Base-by-base conservation (phyloP, 2,113 vertebrate genomes). In the Colius striatus region DNA sequence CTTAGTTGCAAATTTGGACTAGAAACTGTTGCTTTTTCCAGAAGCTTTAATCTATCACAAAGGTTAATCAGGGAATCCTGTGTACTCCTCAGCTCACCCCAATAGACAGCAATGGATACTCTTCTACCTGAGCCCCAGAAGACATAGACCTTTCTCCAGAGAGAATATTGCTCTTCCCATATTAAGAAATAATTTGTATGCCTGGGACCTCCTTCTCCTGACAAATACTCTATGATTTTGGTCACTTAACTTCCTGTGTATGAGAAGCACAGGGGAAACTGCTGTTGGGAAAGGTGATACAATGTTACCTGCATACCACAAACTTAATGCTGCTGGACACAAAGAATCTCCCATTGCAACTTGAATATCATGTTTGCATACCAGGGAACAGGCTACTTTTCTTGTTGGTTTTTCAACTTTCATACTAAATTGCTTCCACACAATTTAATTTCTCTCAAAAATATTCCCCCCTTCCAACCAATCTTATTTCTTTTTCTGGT, bases 351-450 rank as follows among this genome's bases (percentile, higher is more conserved):
- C 26, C 32, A 2, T 54, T 78, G 43, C 48, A 67, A 19, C 45
- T 18, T 48, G 16, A 76, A 11, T 17, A 60, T n/a, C 22, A 14
- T 1, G 2, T 51, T 3, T 83, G 17, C 11, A 0, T 32, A 38
- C 10, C 30, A 77, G 55, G 54, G 75, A 94, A 67, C 15, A 38
- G 72, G 13, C 12, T 47, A 3, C 3, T 36, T 70, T 78, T 58
- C 51, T 43, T 77, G 3, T 4, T n/a, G 29, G 17, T 11, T 45
- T 8, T 73, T 84, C 60, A 92, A 51, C 10, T 89, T 67, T 84
- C 54, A 70, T 22, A 32, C 16, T 18, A 11, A 18, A 53, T 53
- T 81, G 77, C 30, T 81, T 63, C 51, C 89, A 48, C 13, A 74
- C 6, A 3, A 13, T 38, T 72, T 10, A 36, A 51, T 57, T 75